Base-by-base conservation (phyloP, 64 coral and sea anemone species). In the Trachythela sp. region DNA sequence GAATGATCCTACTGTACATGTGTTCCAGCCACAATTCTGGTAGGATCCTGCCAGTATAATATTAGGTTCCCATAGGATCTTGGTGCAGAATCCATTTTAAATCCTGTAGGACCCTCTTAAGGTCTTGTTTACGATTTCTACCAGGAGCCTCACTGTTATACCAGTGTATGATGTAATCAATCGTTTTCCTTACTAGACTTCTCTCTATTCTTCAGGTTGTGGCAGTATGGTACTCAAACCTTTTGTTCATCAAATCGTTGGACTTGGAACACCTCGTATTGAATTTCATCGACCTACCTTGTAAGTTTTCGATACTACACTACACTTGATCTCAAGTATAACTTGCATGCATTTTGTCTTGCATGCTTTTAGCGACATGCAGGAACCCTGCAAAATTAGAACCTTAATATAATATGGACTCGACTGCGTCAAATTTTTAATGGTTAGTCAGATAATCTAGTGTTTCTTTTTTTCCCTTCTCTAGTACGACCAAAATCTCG, bases 171-270 rank as follows among this genome's bases (percentile, higher is more conserved):
- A 68, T 6, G 15, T 31, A 6, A 68, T 68, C 30, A 68, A 6
- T 68, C 20, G 2, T n/a, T 68, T 68, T 22, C 7, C 20, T 68
- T 68, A 68, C 30, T 7, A 68, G 42, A 45, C 11, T 45, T 45
- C 11, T 45, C 42, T 80, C 11, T 72, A 24, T 35, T 36, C 9
- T 36, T 80, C 35, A 80, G 75, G 75, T 37, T 80, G 75, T 39
- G 75, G 75, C 0, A 80, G 75, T 22, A 15, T 80, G 37, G 37
- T 80, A 9, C 75, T 80, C 13, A 80, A 80, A 36, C 75, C 75
- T 3, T 80, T 37, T 80, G 75, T 80, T 80, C 75, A 80, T 80
- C 75, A 80, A 38, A 80, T 80, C 8, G 75, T 80, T 0, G 75
- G 75, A 80, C 37, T 80, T 35, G 75, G 75, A 22, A 80, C 75